phyloP scores from a whole-genome alignment of 1,140 invertebrate species.

The Lepidurus couesii region DNA sequence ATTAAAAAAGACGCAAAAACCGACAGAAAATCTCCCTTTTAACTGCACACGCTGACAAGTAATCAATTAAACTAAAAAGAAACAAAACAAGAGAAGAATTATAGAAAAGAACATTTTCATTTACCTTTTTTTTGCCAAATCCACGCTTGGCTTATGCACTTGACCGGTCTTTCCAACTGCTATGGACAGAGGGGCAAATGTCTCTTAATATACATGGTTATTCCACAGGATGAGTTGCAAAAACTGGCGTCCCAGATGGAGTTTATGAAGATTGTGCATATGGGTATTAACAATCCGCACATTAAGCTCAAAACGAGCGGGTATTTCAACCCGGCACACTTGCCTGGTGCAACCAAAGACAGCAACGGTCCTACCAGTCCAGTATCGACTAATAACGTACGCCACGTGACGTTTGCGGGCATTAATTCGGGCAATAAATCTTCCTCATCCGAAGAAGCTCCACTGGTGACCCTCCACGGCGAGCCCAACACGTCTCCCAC shows the following conservation, averaged over 20 bases:
- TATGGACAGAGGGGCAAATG: neutral
- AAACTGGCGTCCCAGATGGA: slow-evolving; percentile 84
- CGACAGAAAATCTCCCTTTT: neutral
- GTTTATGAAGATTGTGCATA: slow-evolving; percentile 86
- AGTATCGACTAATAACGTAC: slow-evolving; percentile 45
- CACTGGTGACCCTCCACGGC: neutral
- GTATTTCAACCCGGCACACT: slow-evolving; percentile 58
- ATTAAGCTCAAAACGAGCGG: slow-evolving; percentile 72
- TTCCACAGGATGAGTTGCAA: slow-evolving; percentile 72
- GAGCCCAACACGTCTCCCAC: slow-evolving; percentile 17
- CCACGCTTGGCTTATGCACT: slow-evolving; percentile 13
- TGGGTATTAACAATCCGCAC: slow-evolving; percentile 85
- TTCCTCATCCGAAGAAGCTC: slow-evolving; percentile 32
- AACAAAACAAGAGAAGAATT: slow-evolving; percentile 22
- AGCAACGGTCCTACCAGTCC: slow-evolving; percentile 15
- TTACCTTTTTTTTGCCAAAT: neutral
- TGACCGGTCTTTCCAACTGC: neutral
- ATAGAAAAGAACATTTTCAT: neutral
- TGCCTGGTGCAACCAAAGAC: slow-evolving; percentile 42
- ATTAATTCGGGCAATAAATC: slow-evolving; percentile 41
- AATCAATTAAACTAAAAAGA: slow-evolving; percentile 24
- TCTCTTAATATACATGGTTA: neutral
- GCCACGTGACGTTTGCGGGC: slow-evolving; percentile 40
- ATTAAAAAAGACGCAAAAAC: neutral
- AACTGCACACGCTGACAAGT: neutral